A percentile compares a stretch with the other conserved stretches of the same genome.
Conservation (phyloP, 2,888 invertebrate genomes). For the Mythimna pallens region DNA sequence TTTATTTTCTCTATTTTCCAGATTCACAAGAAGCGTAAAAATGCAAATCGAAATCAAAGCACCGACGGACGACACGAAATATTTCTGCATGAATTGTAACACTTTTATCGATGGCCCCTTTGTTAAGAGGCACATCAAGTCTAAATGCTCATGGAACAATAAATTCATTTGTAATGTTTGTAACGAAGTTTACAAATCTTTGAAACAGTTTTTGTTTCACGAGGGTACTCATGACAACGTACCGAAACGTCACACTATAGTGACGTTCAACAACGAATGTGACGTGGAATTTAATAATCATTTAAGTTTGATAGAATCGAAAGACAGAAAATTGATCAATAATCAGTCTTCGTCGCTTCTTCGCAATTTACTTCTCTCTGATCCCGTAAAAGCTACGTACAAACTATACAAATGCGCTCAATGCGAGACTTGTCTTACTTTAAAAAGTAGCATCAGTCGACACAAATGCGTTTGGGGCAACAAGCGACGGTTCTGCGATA, state of each 20-base stretch:
- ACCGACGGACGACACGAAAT: conserved; percentile 5
- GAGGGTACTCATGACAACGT: conserved; percentile 8
- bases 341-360: neutral
- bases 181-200: neutral
- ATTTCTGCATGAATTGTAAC: conserved; percentile 45
- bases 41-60: conserved; percentile 26
- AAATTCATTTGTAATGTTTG: conserved; percentile 12
- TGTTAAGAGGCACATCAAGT: conserved; percentile 7
- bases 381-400: neutral
- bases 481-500: conserved; percentile 21
- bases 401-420: conserved; percentile 41
- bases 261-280: conserved; percentile 52
- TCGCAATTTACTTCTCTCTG: neutral
- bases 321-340: conserved; percentile 6
- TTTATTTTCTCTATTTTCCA: conserved; percentile 1
- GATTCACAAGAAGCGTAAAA: conserved; percentile 37
- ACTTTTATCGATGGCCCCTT: neutral
- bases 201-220: conserved; percentile 31
- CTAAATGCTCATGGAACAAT: neutral
- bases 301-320: conserved; percentile 26
- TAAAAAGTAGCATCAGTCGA: neutral
- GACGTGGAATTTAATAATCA: conserved; percentile 48
- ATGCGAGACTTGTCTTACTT: conserved; percentile 40
- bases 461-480: conserved; percentile 33
- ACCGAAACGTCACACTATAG: conserved; percentile 23